phyloP scores from a whole-genome alignment of 1,140 invertebrate species.

The Drosophila obscura region DNA sequence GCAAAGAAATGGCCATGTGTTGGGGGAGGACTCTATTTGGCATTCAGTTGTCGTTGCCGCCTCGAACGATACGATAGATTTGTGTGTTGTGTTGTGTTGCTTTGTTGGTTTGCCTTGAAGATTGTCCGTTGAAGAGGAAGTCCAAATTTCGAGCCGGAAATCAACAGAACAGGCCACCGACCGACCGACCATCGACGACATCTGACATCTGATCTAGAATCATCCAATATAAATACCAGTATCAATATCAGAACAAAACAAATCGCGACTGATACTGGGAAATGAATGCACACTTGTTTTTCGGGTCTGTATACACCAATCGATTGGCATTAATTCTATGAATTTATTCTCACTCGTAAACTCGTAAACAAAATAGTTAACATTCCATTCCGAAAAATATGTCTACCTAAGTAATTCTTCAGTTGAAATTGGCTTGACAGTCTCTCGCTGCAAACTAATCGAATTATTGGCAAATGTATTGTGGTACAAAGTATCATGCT shows the following conservation, averaged over 20 bases:
- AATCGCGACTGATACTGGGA: conserved; percentile 59
- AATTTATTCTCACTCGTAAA: conserved; percentile 16
- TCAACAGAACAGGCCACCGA: conserved; percentile 1
- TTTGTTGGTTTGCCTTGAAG: too few species aligned
- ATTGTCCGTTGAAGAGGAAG: too few species aligned
- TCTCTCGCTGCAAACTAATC: conserved; percentile 15
- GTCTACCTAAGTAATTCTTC: not conserved
- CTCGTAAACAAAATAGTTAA: conserved; percentile 55
- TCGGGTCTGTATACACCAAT: conserved; percentile 63
- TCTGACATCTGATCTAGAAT: not conserved
- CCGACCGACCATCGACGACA: too few species aligned
- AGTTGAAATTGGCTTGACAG: not conserved
- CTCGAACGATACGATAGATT: conserved; percentile 15
- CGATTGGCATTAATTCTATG: conserved; percentile 29
- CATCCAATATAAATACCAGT: not conserved
- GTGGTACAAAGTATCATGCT: conserved; percentile 4
- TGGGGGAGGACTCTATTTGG: conserved; percentile 27
- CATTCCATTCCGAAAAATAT: conserved; percentile 40
- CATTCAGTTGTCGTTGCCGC: conserved; percentile 38
- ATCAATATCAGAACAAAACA: not conserved
- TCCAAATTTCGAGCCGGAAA: conserved; percentile 40
- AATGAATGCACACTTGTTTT: conserved; percentile 78
- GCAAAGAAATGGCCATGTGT: conserved; percentile 30
- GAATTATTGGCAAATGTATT: conserved; percentile 47
- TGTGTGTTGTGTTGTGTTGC: conserved; percentile 16